Percentiles rank a stretch among this genome's conserved stretches.
Conservation (phyloP, 35 echinoderm and acorn worm species). For the Acanthaster planci region DNA sequence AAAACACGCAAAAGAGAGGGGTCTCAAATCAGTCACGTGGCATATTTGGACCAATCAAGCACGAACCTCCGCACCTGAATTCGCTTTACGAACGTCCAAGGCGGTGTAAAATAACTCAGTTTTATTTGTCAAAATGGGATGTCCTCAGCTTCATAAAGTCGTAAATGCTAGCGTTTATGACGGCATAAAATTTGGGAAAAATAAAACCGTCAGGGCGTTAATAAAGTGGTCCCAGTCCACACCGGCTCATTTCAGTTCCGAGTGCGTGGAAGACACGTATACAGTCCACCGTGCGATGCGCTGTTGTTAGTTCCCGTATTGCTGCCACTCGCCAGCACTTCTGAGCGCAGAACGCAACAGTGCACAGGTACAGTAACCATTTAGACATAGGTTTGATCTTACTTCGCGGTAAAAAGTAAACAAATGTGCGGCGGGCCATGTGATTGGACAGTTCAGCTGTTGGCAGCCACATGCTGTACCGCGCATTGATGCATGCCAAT, state of each 20-base stretch:
- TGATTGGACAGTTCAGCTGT: constrained; percentile 8
- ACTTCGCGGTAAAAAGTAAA: background rate
- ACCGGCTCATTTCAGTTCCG: constrained; percentile 1
- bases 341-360: background rate
- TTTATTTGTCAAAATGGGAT: constrained; percentile 16
- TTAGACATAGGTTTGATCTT: background rate
- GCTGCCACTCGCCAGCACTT: background rate
- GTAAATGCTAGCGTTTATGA: constrained; percentile 22
- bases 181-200: constrained; percentile 29
- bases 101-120: constrained; percentile 22
- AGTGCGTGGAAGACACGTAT: background rate
- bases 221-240: background rate
- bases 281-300: background rate
- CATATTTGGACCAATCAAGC: constrained; percentile 49
- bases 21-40: constrained; percentile 49
- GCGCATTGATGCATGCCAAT: too few relatives aligned
- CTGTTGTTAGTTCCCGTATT: background rate
- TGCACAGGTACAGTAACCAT: constrained; percentile 14
- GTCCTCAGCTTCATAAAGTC: constrained; percentile 12
- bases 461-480: too few relatives aligned
- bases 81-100: background rate
- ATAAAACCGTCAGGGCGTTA: constrained; percentile 14
- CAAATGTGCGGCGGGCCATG: background rate
- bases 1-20: constrained; percentile 61
- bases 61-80: background rate